Evolutionary conservation across 2,113 vertebrate species (phyloP), one percentile per base, ranked within the genome.

Genomic region (Corydoras maculifer): DNA sequence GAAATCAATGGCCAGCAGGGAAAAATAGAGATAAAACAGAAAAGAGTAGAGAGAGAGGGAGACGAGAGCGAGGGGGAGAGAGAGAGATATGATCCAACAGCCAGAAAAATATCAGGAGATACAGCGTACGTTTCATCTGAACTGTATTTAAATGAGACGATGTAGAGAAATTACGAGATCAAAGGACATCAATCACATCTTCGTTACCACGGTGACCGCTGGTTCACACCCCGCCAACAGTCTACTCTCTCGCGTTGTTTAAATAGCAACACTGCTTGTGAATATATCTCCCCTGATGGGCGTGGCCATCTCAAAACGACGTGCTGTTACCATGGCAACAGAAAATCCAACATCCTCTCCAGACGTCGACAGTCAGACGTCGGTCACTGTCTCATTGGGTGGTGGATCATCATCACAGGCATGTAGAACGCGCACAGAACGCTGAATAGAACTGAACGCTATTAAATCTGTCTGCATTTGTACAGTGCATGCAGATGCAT

Each of bases 1-100:
- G 69, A 70, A 65, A 78, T 75, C 70, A 67, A 73, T 50, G 68
- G 54, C 53, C 49, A 69, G 55, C 35, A 62, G 14, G 15, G 10
- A 59, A 30, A 31, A 65, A 61, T 5, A 57, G 13, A 53, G 58
- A 62, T 58, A 69, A 58, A 57, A 54, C 12, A 35, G 13, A 68
- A 65, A 25, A 58, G 43, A 62, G 9, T 35, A 13, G 3, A 1
- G 49, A 5, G 18, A 1, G 13, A 57, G 35, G 35, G 35, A 43
- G 35, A 43, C 7, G 35, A 43, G 35, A 43, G 35, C 35, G 35
- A 43, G 35, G 35, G 35, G 15, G 25, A 58, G 48, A 35, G 53
- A 60, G 35, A 35, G n/a, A 15, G 51, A 49, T 43, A 29, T 9
- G 29, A 53, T 51, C 68, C 58, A 32, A 57, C 3, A 15, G 57